Conservation (phyloP, 2,888 invertebrate species). For the Corbicula japonica region DNA sequence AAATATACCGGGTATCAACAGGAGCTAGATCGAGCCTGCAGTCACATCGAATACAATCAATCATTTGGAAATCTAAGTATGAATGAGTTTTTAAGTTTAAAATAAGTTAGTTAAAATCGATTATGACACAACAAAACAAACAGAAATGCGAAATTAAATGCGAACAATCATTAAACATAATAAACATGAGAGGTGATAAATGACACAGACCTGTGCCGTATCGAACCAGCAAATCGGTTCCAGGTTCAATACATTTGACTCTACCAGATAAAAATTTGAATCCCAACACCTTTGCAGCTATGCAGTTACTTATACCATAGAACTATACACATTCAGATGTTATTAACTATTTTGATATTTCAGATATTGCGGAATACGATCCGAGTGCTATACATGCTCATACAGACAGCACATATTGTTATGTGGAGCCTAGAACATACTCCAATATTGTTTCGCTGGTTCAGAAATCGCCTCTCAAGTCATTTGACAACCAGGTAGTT, state of each 20-base stretch:
- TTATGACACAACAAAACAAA: too few species aligned
- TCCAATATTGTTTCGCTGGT: slow-evolving; percentile 33
- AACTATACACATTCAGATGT: neutral
- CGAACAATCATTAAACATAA: too few species aligned
- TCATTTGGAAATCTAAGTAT: slow-evolving; percentile 43
- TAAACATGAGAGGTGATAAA: too few species aligned
- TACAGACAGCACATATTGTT: slow-evolving; percentile 53
- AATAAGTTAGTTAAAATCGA: neutral
- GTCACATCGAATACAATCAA: slow-evolving; percentile 23
- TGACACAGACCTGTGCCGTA: too few species aligned
- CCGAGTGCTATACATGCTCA: slow-evolving; percentile 41
- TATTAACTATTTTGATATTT: neutral
- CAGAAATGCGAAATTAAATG: too few species aligned
- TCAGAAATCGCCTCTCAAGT: neutral
- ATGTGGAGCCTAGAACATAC: slow-evolving; percentile 50
- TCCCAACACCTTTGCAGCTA: too few species aligned
- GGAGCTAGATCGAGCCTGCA: slow-evolving; percentile 13
- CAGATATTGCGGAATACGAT: slow-evolving; percentile 62
- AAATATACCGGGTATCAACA: slow-evolving; percentile 45
- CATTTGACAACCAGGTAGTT: slow-evolving; percentile 1
- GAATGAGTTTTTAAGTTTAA: too few species aligned
- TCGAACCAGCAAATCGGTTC: neutral
- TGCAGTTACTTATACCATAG: too few species aligned
- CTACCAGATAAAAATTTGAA: too few species aligned
- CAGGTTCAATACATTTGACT: neutral